These are phyloP conservation scores for Diorhabda sublineata DNA, from an alignment of 1,140 invertebrate species.

Conservation along the genomic window DNA sequence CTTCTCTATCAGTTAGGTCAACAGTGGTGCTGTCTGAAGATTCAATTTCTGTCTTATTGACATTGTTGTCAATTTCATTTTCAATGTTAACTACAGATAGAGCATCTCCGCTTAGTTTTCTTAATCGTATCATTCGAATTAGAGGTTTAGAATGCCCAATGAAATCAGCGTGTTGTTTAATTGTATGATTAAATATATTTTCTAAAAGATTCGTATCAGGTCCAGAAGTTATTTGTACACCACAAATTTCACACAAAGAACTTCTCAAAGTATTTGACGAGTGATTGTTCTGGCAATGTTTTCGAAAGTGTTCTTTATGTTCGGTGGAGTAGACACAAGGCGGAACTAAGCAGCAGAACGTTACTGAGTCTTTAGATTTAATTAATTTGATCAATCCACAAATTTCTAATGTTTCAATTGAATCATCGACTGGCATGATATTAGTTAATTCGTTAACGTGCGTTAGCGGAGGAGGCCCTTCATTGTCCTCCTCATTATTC, in stretches of 20 bases:
- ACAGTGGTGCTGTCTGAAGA: not conserved
- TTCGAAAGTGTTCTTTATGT: conserved; percentile 27
- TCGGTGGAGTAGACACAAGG: conserved; percentile 36
- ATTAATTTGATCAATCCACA: conserved; percentile 30
- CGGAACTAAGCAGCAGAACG: conserved; percentile 34
- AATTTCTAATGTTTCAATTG: conserved; percentile 13
- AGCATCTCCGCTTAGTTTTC: conserved; percentile 37
- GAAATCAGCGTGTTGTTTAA: conserved; percentile 26
- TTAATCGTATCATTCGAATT: conserved; percentile 21
- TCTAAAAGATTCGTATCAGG: conserved; percentile 22
- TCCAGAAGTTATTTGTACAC: conserved; percentile 16
- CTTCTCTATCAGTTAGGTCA: not conserved
- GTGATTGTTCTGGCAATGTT: conserved; percentile 37
- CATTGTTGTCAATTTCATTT: conserved; percentile 11
- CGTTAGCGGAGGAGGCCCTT: conserved; percentile 24
- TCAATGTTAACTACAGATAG: conserved; percentile 26
- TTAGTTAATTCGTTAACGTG: conserved; percentile 14
- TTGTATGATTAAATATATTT: conserved; percentile 31
- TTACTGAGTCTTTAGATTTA: conserved; percentile 21
- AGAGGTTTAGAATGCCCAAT: not conserved
- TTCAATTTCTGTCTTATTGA: not conserved
- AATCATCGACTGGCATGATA: not conserved
- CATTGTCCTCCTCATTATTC: not conserved
- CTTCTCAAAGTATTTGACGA: not conserved
- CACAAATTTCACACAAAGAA: conserved; percentile 26